phyloP scores from a whole-genome alignment of 2,113 vertebrate species.

The Oryzias melastigma region DNA sequence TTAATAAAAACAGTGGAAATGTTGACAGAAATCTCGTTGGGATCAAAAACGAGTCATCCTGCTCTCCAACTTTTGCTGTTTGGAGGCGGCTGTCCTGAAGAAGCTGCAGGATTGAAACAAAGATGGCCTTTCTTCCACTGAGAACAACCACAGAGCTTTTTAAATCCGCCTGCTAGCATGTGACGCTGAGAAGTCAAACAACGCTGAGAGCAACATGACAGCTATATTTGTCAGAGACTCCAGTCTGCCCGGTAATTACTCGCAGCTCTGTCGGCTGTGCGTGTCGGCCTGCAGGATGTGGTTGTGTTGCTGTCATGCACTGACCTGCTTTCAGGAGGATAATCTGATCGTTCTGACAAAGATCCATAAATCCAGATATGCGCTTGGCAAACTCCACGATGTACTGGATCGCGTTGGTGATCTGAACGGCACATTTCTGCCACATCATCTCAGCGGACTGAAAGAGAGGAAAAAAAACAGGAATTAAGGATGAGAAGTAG shows the following conservation, averaged over 20 bases:
- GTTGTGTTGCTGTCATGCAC: conserved; percentile 21
- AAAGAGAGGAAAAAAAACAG: conserved; percentile 16
- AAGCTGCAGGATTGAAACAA: conserved; percentile 19
- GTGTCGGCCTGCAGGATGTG: background rate
- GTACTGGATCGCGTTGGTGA: conserved; percentile 91
- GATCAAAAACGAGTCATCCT: too few relatives aligned
- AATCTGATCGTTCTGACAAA: conserved; percentile 93
- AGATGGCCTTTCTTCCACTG: conserved; percentile 17
- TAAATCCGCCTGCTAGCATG: conserved; percentile 24
- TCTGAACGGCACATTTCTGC: conserved; percentile 86
- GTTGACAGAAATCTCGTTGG: too few relatives aligned
- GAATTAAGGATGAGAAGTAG: background rate
- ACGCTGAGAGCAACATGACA: conserved; percentile 17
- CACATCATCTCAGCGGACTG: conserved; percentile 89
- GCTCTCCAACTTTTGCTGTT: background rate
- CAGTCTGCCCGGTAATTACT: conserved; percentile 2
- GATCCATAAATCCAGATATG: conserved; percentile 90
- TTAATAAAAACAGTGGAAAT: too few relatives aligned
- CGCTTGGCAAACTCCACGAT: conserved; percentile 92
- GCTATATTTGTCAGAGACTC: conserved; percentile 3
- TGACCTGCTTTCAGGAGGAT: conserved; percentile 94
- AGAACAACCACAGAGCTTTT: conserved; percentile 7
- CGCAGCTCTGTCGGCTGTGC: conserved; percentile 1
- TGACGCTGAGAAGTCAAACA: conserved; percentile 24
- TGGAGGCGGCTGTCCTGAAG: background rate